These are phyloP conservation scores for Eubasilissa regina DNA, from an alignment of 1,140 invertebrate species.

Conservation along the genomic window DNA sequence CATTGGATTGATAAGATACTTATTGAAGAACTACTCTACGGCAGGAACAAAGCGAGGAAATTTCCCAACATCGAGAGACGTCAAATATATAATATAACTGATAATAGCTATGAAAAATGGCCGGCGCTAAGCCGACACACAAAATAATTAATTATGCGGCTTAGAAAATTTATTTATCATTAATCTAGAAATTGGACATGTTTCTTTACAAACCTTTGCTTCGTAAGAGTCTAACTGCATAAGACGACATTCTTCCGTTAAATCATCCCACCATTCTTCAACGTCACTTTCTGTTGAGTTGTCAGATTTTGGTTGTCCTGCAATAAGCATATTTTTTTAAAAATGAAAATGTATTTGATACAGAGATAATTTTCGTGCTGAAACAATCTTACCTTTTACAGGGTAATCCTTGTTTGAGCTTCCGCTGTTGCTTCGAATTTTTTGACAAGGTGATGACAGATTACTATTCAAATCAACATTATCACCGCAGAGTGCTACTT, in stretches of 20 bases:
- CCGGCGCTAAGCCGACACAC: too few species aligned
- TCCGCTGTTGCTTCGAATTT: constrained; percentile 56
- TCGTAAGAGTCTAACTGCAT: constrained; percentile 75
- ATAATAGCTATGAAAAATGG: too few species aligned
- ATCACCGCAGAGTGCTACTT: constrained; percentile 44
- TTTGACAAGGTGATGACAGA: constrained; percentile 51
- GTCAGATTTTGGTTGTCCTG: constrained; percentile 51
- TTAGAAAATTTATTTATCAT: too few species aligned
- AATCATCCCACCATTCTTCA: constrained; percentile 79
- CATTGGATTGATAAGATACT: too few species aligned
- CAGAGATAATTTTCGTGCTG: not conserved
- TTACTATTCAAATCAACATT: constrained; percentile 26
- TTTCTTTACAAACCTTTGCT: constrained; percentile 67
- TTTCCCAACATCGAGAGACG: too few species aligned
- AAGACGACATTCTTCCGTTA: constrained; percentile 79
- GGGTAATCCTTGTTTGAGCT: constrained; percentile 52
- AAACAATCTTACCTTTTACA: constrained; percentile 51
- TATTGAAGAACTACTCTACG: too few species aligned
- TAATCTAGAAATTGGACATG: not conserved
- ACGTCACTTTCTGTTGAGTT: constrained; percentile 68
- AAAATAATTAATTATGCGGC: too few species aligned
- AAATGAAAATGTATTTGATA: not conserved
- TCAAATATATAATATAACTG: too few species aligned
- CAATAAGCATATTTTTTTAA: not conserved
- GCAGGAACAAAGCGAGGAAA: too few species aligned